Evolutionary conservation across 2,888 invertebrate species (phyloP).

Genomic region (Steinernema scapterisci): DNA sequence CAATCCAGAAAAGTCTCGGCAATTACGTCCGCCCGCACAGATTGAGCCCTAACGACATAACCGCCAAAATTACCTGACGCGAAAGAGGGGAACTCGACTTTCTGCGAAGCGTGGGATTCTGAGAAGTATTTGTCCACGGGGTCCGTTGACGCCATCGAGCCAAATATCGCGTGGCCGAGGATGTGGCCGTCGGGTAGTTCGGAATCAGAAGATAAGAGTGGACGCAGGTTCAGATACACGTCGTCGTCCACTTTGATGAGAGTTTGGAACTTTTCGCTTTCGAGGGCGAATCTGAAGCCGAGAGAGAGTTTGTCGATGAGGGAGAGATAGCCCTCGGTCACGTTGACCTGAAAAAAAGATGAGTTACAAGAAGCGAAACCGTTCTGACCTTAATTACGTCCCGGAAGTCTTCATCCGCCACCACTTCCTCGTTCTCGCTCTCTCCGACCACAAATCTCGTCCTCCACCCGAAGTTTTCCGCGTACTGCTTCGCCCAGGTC

Average conservation of each 20-base stretch:
- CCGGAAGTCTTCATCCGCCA: background rate
- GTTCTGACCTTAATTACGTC: conserved; percentile 3
- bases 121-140: conserved; percentile 30
- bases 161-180: conserved; percentile 28
- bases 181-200: background rate
- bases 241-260: conserved; percentile 21
- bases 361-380: too few species aligned
- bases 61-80: conserved; percentile 3
- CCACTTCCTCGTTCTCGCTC: background rate
- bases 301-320: background rate
- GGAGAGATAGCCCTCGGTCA: conserved; percentile 6
- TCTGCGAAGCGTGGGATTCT: conserved; percentile 1
- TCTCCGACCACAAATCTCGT: conserved; percentile 17
- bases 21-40: background rate
- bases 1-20: background rate
- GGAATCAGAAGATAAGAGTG: background rate
- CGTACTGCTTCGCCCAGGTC: conserved; percentile 10
- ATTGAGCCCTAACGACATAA: background rate
- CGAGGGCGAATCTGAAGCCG: background rate
- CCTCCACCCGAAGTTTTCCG: conserved; percentile 13
- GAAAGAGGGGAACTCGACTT: conserved; percentile 2
- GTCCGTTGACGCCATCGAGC: conserved; percentile 16
- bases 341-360: conserved; percentile 19
- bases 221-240: conserved; percentile 16
- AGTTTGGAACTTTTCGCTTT: background rate